A percentile compares a stretch with the other conserved stretches of the same genome.
Conservation (phyloP, 2,797 vertebrate genomes). For the Menidia menidia region DNA sequence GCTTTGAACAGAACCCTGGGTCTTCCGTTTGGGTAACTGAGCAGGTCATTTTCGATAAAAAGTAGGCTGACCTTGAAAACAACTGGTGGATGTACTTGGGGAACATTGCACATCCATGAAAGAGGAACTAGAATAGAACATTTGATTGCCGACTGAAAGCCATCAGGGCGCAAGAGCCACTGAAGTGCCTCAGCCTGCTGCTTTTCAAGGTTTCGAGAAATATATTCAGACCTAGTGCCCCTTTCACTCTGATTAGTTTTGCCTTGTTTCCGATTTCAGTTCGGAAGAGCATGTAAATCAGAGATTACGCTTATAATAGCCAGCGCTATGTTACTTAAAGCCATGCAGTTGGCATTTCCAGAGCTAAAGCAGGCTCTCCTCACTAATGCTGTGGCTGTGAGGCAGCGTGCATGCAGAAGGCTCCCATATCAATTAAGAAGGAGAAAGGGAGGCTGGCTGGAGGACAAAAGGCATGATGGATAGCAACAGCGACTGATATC, state of each 20-base stretch:
- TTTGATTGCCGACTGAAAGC: conserved; percentile 50
- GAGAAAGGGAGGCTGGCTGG: conserved; percentile 1
- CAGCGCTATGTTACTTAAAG: conserved; percentile 15
- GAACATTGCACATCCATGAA: conserved; percentile 20
- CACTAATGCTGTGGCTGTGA: not conserved
- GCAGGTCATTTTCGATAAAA: not conserved
- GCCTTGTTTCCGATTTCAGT: conserved; percentile 14
- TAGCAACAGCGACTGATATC: conserved; percentile 10
- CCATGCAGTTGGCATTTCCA: not conserved
- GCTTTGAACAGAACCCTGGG: too few relatives aligned
- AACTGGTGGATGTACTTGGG: conserved; percentile 23
- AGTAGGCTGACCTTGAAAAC: not conserved
- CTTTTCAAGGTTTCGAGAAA: conserved; percentile 19
- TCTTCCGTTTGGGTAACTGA: too few relatives aligned
- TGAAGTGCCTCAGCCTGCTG: conserved; percentile 29
- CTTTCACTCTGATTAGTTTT: conserved; percentile 33
- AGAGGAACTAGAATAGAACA: conserved; percentile 29
- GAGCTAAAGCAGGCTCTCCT: not conserved
- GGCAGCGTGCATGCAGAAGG: conserved; percentile 11
- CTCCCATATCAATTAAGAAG: conserved; percentile 19
- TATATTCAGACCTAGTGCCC: not conserved
- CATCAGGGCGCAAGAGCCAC: conserved; percentile 20
- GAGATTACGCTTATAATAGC: conserved; percentile 17
- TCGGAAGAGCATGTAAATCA: conserved; percentile 24
- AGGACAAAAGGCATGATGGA: conserved; percentile 23